These are phyloP conservation scores for Ligdia adustata DNA, from an alignment of 2,888 invertebrate genomes.

Conservation along the genomic window DNA sequence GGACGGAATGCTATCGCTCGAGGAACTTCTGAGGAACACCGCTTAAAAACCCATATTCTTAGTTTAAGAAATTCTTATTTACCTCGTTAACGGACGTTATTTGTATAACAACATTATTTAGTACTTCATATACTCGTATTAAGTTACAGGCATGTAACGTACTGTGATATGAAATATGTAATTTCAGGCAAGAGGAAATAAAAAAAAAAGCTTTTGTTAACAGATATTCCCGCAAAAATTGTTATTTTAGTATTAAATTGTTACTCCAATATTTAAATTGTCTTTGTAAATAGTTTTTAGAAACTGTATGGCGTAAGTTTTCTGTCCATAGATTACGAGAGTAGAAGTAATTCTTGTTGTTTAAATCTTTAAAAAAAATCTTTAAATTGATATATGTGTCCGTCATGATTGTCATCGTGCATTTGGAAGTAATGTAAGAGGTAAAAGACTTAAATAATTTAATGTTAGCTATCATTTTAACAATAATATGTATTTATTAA, in stretches of 20 bases:
- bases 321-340: conserved; percentile 60
- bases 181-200: conserved; percentile 22
- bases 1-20: conserved; percentile 82
- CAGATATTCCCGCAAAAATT: conserved; percentile 16
- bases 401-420: conserved; percentile 27
- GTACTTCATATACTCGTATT: conserved; percentile 44
- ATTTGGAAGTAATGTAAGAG: conserved; percentile 34
- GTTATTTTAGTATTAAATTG: conserved; percentile 32
- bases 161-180: conserved; percentile 67
- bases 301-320: conserved; percentile 57
- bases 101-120: conserved; percentile 43
- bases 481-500: too few relatives aligned
- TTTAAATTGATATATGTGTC: conserved; percentile 28
- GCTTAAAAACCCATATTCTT: conserved; percentile 52
- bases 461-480: conserved; percentile 30
- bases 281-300: conserved; percentile 66
- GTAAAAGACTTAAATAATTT: conserved; percentile 39
- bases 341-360: conserved; percentile 25
- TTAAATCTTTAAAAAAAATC: conserved; percentile 21
- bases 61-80: conserved; percentile 43
- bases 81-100: conserved; percentile 31
- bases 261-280: conserved; percentile 40
- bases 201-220: conserved; percentile 25
- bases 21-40: conserved; percentile 81
- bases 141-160: conserved; percentile 51